A percentile compares a stretch with the other conserved stretches of the same genome.
These are phyloP conservation scores for Syngnathus acus DNA, from an alignment of 2,797 vertebrate genomes.

Conservation along the genomic window DNA sequence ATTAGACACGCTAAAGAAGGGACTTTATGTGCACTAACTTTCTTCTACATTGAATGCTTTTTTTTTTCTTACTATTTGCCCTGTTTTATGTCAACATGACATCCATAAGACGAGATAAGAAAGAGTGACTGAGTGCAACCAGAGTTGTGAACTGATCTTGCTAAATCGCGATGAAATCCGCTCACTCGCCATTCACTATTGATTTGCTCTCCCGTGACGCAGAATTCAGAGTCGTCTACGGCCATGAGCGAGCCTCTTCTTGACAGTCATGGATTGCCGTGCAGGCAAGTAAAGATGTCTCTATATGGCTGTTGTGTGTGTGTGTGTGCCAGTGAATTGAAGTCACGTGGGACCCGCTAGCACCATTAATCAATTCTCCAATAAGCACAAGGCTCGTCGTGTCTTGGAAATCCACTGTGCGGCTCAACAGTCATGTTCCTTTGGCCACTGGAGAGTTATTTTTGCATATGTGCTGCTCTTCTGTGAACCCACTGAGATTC, in stretches of 20 bases:
- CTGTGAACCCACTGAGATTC: conserved; percentile 3
- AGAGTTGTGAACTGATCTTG: conserved; percentile 21
- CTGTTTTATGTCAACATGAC: background rate
- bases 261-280: conserved; percentile 26
- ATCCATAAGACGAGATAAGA: conserved; percentile 11
- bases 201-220: conserved; percentile 43
- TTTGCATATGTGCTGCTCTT: conserved; percentile 1
- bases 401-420: background rate
- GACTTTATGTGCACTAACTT: background rate
- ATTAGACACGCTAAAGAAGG: background rate
- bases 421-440: background rate
- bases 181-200: conserved; percentile 26
- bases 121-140: background rate
- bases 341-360: conserved; percentile 23
- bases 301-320: background rate
- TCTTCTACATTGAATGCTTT: background rate
- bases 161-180: conserved; percentile 31
- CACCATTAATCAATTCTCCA: conserved; percentile 46
- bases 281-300: conserved; percentile 11
- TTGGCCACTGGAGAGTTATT: conserved; percentile 4
- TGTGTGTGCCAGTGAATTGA: background rate
- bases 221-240: conserved; percentile 7
- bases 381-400: conserved; percentile 15
- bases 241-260: conserved; percentile 22
- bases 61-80: background rate